Conservation (phyloP, 1,140 invertebrate genomes). For the Oedothorax gibbosus region DNA sequence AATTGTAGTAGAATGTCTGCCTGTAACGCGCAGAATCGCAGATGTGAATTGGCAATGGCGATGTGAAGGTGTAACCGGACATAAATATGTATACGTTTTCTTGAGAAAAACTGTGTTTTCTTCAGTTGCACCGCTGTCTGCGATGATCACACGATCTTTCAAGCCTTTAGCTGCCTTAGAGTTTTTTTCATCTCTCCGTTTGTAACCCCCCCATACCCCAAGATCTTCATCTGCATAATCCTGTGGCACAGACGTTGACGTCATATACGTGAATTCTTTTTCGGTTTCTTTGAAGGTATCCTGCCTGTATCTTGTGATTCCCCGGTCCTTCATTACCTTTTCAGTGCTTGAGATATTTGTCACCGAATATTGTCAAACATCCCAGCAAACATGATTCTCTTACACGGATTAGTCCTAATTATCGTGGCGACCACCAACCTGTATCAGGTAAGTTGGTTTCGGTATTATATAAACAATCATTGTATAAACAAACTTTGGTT, state of each 20-base stretch:
- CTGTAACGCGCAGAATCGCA: slow-evolving; percentile 12
- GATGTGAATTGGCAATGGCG: slow-evolving; percentile 15
- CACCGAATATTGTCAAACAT: not conserved
- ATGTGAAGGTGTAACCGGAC: slow-evolving; percentile 16
- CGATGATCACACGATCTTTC: not conserved
- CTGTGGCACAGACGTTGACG: slow-evolving; percentile 33
- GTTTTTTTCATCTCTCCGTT: not conserved
- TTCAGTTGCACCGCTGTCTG: slow-evolving; percentile 20
- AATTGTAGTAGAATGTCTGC: slow-evolving; percentile 41
- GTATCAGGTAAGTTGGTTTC: not conserved
- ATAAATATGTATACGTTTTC: slow-evolving; percentile 17
- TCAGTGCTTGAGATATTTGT: not conserved
- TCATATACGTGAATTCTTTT: slow-evolving; percentile 27
- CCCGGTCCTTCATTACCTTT: not conserved
- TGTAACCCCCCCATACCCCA: not conserved
- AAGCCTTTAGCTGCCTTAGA: not conserved
- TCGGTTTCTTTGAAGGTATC: not conserved
- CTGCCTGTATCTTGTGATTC: too few species aligned
- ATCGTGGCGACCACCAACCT: not conserved
- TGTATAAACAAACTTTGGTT: too few species aligned
- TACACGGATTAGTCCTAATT: slow-evolving; percentile 22
- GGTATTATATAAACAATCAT: too few species aligned
- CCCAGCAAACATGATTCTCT: not conserved
- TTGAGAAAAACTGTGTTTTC: not conserved
- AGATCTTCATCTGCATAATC: slow-evolving; percentile 34